A percentile compares a stretch with the other conserved stretches of the same genome.
These are phyloP conservation scores for Sphenopsis melanotis DNA, from an alignment of 2,797 vertebrate species.

Conservation along the genomic window DNA sequence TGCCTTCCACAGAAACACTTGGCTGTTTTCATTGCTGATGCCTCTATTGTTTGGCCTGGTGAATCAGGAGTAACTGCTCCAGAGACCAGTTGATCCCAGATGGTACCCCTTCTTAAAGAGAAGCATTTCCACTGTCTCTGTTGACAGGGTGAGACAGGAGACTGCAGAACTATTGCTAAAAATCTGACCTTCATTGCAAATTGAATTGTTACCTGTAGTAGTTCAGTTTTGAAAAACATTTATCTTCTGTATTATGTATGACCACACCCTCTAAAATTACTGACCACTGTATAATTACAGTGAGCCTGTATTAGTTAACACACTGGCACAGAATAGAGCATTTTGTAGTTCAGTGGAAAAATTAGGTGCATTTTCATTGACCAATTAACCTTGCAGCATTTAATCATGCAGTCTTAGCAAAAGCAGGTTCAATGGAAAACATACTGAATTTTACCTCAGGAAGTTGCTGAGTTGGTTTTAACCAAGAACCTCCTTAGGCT, in stretches of 20 bases:
- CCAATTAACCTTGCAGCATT: not conserved
- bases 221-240: not conserved
- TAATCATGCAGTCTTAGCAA: not conserved
- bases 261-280: not conserved
- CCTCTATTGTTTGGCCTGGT: not conserved
- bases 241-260: not conserved
- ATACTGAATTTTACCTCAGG: not conserved
- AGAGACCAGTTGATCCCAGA: not conserved
- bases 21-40: not conserved
- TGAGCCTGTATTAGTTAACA: not conserved
- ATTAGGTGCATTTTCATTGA: not conserved
- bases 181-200: not conserved
- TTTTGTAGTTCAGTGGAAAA: not conserved
- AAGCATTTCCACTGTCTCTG: not conserved
- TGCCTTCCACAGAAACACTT: not conserved
- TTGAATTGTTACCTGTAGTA: not conserved
- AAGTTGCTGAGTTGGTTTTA: not conserved
- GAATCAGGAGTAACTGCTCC: not conserved
- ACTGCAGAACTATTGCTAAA: not conserved
- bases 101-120: not conserved
- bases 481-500: not conserved
- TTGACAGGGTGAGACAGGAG: not conserved
- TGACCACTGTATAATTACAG: not conserved
- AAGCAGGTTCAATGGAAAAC: not conserved
- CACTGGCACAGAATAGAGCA: not conserved